Base-by-base conservation (phyloP, 64 coral and sea anemone species). In the Anthopleura sola region DNA sequence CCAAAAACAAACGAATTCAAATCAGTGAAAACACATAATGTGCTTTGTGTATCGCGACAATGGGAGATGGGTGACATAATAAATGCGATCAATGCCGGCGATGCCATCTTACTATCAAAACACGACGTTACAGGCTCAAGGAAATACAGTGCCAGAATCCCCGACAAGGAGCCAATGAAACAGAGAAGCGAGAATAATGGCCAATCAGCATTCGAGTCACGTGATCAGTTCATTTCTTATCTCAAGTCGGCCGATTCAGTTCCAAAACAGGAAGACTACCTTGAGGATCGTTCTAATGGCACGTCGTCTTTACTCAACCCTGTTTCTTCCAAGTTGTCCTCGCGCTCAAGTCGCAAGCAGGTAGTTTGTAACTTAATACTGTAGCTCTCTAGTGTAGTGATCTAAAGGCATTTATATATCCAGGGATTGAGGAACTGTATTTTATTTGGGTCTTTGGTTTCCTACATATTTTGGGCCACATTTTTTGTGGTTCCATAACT, bases 51-150 rank as follows among this genome's bases (percentile, higher is more conserved):
- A 40, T 7, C 83, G 31, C 24, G 84, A 26, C 51, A 85, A 23
- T 90, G 88, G 88, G 75, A 90, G 19, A 90, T 90, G 18, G 50
- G 32, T 18, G 88, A 85, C 12, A 90, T 90, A 13, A 75, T 90
- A 19, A 90, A 36, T 57, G 88, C 55, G 18, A 54, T 90, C 23
- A 85, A 85, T 36, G 49, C 88, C 23, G 88, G 88, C 20, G 88
- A 90, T 60, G 88, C 88, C 37, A 69, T 90, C 36, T 36, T 85
- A 17, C 83, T 85, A 16, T 47, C 83, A 79, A 90, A 64, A 68
- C 83, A 90, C 12, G 55, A 55, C 55, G 49, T 83, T 13, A 14
- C 26, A 17, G 82, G 39, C 32, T 8, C 15, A 46, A 81, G 23
- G 34, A 81, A 48, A 8, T 4, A 44, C 40, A 3, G 4, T 44